phyloP scores from a whole-genome alignment of 30 jellyfish, hydroid and myxozoan species.

The Sanderia malayensis region DNA sequence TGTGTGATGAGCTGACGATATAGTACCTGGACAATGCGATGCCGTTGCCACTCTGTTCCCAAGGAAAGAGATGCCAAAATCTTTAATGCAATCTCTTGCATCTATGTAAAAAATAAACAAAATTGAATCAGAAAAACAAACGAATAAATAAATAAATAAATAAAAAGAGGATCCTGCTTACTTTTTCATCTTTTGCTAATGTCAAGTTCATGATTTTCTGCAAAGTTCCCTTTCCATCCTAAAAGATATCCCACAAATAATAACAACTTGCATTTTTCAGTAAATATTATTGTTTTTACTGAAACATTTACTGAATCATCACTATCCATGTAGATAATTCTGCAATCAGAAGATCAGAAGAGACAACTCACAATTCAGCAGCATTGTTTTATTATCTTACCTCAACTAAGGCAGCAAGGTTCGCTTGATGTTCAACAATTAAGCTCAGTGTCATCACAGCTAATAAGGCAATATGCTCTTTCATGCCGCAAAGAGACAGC shows the following conservation, averaged over 20 bases:
- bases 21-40: conserved; percentile 79
- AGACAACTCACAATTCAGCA: background rate
- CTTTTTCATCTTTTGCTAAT: conserved; percentile 77
- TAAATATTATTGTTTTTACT: too few relatives aligned
- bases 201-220: conserved; percentile 58
- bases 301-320: too few relatives aligned
- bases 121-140: too few relatives aligned
- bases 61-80: conserved; percentile 76
- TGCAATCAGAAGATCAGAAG: too few relatives aligned
- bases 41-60: conserved; percentile 95
- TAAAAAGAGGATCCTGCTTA: too few relatives aligned
- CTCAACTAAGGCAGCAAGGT: conserved; percentile 74
- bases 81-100: conserved; percentile 85
- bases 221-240: conserved; percentile 80
- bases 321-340: too few relatives aligned
- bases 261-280: background rate
- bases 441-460: conserved; percentile 82
- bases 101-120: conserved; percentile 23
- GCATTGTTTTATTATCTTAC: conserved; percentile 23
- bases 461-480: conserved; percentile 73
- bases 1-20: too few relatives aligned
- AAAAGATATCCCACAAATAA: background rate
- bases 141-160: too few relatives aligned
- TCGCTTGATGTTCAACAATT: conserved; percentile 75
- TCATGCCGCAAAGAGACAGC: conserved; percentile 66